A percentile compares a stretch with the other conserved stretches of the same genome.
Evolutionary conservation across 2,797 vertebrate species (phyloP).

Genomic region (Spheniscus humboldti): DNA sequence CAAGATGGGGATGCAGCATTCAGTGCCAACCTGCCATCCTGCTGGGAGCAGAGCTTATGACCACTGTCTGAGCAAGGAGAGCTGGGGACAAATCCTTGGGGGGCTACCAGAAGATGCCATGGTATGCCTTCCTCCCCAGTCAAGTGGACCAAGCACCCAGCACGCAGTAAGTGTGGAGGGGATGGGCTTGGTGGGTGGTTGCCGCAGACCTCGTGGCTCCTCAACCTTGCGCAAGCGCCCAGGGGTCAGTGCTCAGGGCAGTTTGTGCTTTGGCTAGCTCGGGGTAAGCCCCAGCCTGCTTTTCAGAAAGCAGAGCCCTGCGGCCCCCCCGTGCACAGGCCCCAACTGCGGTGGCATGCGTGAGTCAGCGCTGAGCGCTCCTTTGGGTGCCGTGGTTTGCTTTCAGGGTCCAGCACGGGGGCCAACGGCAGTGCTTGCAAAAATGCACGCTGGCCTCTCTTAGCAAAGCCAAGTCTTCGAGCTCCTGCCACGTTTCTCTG

Average conservation of each 20-base stretch:
- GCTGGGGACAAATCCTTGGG: neutral
- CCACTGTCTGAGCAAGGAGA: neutral
- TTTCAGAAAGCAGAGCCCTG: neutral
- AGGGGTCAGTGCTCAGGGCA: neutral
- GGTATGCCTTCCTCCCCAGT: neutral
- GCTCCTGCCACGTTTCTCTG: neutral
- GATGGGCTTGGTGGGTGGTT: fast-evolving
- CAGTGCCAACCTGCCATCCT: neutral
- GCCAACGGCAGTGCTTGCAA: neutral
- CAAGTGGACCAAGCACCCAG: neutral
- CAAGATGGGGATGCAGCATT: neutral
- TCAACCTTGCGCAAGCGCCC: neutral
- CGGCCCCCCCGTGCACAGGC: neutral
- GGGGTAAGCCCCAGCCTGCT: neutral
- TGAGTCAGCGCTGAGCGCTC: fast-evolving
- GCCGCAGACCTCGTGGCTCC: fast-evolving
- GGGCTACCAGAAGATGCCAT: neutral
- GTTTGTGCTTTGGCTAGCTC: neutral
- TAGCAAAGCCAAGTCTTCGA: neutral
- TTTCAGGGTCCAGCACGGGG: neutral
- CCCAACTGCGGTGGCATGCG: fast-evolving
- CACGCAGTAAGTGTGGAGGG: neutral
- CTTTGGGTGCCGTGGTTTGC: neutral
- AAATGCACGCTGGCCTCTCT: neutral
- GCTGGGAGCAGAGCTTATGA: neutral